Evolutionary conservation across 1,140 invertebrate species (phyloP), one percentile per base, ranked within the genome.

Genomic region (Cryptotermes secundus): DNA sequence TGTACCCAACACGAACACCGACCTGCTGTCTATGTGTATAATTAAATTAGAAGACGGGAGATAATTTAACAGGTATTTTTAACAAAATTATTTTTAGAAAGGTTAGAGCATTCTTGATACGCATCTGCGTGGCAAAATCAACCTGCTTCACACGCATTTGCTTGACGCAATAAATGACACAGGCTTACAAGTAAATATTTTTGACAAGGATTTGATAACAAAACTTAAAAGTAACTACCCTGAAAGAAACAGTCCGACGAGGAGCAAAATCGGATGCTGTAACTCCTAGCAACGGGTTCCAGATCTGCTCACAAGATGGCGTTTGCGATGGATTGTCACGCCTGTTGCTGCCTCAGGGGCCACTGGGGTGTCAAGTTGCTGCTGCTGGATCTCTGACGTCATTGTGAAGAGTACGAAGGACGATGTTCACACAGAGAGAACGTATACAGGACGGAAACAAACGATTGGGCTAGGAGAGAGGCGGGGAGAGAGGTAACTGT

Each of bases 251-350:
- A 1, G n/a, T n/a, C n/a, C n/a, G 14, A 72, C 26, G 26, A 10
- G 59, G 59, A 72, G 59, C 59, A 72, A 72, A 42, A 45, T 45
- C 19, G 81, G 81, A 82, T 38, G 81, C 81, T 45, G 81, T 82
- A 38, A 45, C 81, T 49, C 36, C n/a, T 82, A n/a, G 81, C 81
- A 82, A 82, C 81, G 81, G 59, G 59, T 72, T 72, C 59, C 59
- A 72, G 9, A 72, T 72, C 59, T 72, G n/a, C n/a, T 14, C 59
- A 72, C 81, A 45, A 82, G 81, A 82, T 82, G 38, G 81, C 81
- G 81, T 82, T 49, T 82, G 81, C 81, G 81, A 38, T n/a, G 81
- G 81, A 82, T 38, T 82, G 81, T 82, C 81, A 45, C 81, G 81
- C n/a, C 38, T 34, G 81, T 34, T 34, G 36, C 36, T 45, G 81